phyloP scores from a whole-genome alignment of 1,140 invertebrate species.

The Melanaphis sacchari region DNA sequence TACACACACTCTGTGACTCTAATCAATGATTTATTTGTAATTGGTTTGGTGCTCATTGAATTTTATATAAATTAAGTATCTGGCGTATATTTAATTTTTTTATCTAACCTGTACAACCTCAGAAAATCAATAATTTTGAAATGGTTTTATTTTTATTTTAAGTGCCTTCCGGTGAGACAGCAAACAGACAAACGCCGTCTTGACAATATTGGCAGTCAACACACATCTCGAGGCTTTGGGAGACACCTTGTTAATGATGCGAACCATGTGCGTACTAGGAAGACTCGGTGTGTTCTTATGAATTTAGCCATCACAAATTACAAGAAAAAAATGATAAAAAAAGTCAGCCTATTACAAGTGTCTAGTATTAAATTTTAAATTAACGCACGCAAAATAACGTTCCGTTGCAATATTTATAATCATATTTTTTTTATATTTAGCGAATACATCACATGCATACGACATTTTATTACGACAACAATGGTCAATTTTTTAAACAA shows the following conservation, averaged over 20 bases:
- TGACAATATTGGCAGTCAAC: conserved; percentile 26
- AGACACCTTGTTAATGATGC: conserved; percentile 53
- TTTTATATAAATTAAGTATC: neutral
- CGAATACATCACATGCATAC: neutral
- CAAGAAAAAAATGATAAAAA: neutral
- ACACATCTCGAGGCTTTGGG: neutral
- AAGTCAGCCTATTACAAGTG: neutral
- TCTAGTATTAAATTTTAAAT: neutral
- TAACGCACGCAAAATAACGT: conserved; percentile 19
- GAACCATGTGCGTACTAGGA: neutral
- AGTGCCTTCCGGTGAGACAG: conserved; percentile 23
- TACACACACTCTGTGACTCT: neutral
- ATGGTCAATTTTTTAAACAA: neutral
- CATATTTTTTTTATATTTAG: neutral
- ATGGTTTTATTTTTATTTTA: neutral
- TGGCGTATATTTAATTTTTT: neutral
- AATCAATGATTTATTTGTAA: neutral
- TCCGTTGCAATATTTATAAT: conserved; percentile 43
- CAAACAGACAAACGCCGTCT: neutral
- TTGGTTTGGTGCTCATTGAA: neutral
- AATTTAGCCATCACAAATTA: neutral
- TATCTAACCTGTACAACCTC: neutral
- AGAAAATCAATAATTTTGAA: neutral
- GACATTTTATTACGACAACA: neutral
- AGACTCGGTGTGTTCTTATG: neutral